Evolutionary conservation across 92 coral and sea anemone species (phyloP), one percentile per base, ranked within the genome.

Genomic region (Epizoanthus rinbou): DNA sequence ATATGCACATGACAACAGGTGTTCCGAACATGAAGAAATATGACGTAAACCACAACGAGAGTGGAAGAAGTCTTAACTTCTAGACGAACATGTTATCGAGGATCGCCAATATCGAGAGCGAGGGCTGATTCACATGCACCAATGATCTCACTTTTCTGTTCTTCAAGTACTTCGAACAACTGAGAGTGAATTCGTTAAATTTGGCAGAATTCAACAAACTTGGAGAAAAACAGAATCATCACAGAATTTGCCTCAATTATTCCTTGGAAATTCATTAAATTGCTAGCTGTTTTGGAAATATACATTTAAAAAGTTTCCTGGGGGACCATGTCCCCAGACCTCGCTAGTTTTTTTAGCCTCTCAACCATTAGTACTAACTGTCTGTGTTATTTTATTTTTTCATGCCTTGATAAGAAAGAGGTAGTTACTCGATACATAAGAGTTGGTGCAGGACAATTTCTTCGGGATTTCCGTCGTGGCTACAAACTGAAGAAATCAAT

Each of bases 381-480:
- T 28, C 31, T 2, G 31, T 28, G 31, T 28, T 28, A 28, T 28
- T 28, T 28, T 28, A 28, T 28, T 28, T 3, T 23, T 45, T 8
- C n/a, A 45, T 24, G 39, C 71, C 13, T 60, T 80, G 62, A 56
- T 80, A 33, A 21, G 37, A 16, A 4, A 33, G 84, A 64, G 35
- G 57, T 64, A 19, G 58, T 45, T 24, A 80, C 74, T 21, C 66
- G 84, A 39, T 80, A 80, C 41, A 50, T 80, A 11, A 31, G 74
- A 54, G 64, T 80, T 70, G 84, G 84, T 31, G 84, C 75, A 37
- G 84, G 84, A 50, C 84, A 65, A 41, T 80, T 33, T 59, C 56
- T 80, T 64, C 53, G 69, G 9, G 84, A 80, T n/a, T 80, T 64
- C 69, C 69, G 84, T 5, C 47, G 74, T 4, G 84, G 35, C 15